Conservation (phyloP, 2,888 invertebrate species). For the Eubasilissa splendida region DNA sequence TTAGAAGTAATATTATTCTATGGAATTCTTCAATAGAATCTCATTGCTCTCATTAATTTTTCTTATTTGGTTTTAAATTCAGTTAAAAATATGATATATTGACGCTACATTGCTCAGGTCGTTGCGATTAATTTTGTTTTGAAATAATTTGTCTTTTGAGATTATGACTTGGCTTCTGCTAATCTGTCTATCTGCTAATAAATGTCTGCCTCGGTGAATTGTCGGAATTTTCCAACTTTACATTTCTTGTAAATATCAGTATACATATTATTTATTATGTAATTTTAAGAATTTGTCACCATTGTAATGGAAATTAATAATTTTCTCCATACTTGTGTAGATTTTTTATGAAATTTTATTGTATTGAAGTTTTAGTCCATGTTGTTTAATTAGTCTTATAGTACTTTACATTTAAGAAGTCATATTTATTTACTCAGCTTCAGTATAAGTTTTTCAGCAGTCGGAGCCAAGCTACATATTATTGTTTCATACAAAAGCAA, state of each 20-base stretch:
- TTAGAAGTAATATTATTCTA: too few relatives aligned
- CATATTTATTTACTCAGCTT: conserved; percentile 35
- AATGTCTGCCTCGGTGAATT: too few relatives aligned
- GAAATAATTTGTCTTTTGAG: too few relatives aligned
- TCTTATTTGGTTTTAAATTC: too few relatives aligned
- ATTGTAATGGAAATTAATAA: conserved; percentile 7
- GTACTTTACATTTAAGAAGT: conserved; percentile 32
- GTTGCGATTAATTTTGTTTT: too few relatives aligned
- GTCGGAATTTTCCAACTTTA: too few relatives aligned
- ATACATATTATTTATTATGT: conserved; percentile 28
- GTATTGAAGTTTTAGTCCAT: conserved; percentile 31
- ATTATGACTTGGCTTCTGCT: too few relatives aligned
- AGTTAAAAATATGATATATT: too few relatives aligned
- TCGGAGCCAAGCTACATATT: conserved; percentile 50
- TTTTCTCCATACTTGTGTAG: conserved; percentile 23
- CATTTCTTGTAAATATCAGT: background rate
- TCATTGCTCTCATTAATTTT: too few relatives aligned
- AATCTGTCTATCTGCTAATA: too few relatives aligned
- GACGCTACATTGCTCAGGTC: too few relatives aligned
- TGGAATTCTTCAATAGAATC: too few relatives aligned
- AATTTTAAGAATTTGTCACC: conserved; percentile 26
- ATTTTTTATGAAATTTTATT: conserved; percentile 33
- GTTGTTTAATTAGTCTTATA: conserved; percentile 21
- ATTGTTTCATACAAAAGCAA: conserved; percentile 28
- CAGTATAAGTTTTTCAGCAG: conserved; percentile 31